Base-by-base conservation (phyloP, 2,888 invertebrate species). In the Agonopterix alstromeriana region DNA sequence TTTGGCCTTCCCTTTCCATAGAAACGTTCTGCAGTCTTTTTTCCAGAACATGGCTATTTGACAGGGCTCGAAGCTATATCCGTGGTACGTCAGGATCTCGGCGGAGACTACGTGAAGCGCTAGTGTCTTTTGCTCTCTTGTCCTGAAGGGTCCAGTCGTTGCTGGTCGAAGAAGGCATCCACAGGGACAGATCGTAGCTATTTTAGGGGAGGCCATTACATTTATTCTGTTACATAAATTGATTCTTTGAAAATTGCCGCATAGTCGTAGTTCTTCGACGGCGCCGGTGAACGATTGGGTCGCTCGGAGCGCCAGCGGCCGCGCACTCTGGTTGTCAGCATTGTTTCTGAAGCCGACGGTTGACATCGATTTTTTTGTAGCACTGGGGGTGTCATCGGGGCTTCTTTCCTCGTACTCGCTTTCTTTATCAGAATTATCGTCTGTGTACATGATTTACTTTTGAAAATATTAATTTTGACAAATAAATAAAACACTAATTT, bases 11-110 rank as follows among this genome's bases (percentile, higher is more conserved):
- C 85, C 85, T 65, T 89, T 89, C 89, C 89, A 93, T 48, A 93
- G 74, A 86, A 93, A 93, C 84, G 89, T 93, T 61, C 93, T 82
- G 55, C 92, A 93, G 62, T 93, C 93, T 69, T 93, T 93, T 66
- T 93, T 93, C 92, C 93, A 93, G 52, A 90, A 87, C 63, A 87
- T 88, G 1, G 93, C 92, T 50, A 93, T 92, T 64, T 93, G 90
- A 46, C 76, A 86, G 0, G 90, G 77, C 10, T 90, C 85, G 60
- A 91, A 90, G 56, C 73, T 80, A 52, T 85, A 89, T 2, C 92
- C 93, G 65, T 92, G 88, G 52, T 90, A 82, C 43, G 70, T 82
- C 10, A 91, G 74, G 42, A 90, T 86, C 46, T 90, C 89, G n/a
- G 90, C 88, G 3, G 87, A 73, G 10, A 91, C 90, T 11, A 90